phyloP scores from a whole-genome alignment of 1,140 invertebrate species.

The Papilio dardanus region DNA sequence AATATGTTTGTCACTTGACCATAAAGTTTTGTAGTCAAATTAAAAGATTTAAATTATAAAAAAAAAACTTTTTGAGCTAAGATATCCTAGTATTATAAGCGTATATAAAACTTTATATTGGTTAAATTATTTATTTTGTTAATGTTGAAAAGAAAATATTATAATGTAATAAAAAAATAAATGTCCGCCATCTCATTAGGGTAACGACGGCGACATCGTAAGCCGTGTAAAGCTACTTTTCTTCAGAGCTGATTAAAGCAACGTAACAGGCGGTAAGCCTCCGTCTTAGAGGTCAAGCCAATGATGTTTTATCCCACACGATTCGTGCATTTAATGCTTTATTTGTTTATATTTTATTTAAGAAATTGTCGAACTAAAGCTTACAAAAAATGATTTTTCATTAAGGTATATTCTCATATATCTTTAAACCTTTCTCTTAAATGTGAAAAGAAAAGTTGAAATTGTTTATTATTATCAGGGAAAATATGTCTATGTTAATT shows the following conservation, averaged over 20 bases:
- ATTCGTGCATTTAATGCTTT: neutral
- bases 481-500: no score
- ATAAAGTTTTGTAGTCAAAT: neutral
- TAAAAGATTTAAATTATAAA: no score
- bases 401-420: no score
- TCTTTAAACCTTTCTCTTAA: no score
- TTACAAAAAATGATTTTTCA: no score
- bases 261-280: conserved; percentile 18
- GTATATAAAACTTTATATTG: neutral
- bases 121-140: neutral
- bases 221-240: conserved; percentile 23
- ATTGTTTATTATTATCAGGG: neutral
- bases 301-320: neutral
- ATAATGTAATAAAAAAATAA: neutral
- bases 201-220: conserved; percentile 8
- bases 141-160: neutral
- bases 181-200: neutral
- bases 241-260: conserved; percentile 16
- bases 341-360: neutral
- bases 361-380: no score
- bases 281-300: conserved; percentile 9
- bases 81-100: neutral
- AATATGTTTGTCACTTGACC: neutral
- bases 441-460: no score
- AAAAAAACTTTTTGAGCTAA: neutral